Conservation (phyloP, 2,113 vertebrate genomes). For the Gorsachius goisagi region DNA sequence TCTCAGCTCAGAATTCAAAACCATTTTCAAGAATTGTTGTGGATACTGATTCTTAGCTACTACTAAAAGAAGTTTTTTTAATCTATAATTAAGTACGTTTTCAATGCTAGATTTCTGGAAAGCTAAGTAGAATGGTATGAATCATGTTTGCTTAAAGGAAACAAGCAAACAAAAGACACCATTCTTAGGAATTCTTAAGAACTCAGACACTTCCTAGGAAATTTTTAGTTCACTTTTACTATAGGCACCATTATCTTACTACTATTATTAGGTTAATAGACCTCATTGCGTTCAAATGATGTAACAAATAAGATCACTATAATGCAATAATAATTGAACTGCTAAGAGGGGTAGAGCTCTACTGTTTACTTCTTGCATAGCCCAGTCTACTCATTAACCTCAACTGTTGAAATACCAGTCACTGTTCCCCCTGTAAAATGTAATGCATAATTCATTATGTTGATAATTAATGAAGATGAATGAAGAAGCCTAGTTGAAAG, state of each 20-base stretch:
- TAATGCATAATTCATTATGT: constrained; percentile 60
- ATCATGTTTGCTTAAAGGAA: not conserved
- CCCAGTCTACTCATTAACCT: not conserved
- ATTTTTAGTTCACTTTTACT: not conserved
- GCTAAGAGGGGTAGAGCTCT: not conserved
- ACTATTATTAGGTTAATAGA: not conserved
- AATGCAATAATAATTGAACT: not conserved
- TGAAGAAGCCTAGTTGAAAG: constrained; percentile 15
- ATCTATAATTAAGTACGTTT: not conserved
- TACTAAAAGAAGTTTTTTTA: not conserved
- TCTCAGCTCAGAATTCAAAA: not conserved
- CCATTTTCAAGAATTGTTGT: not conserved
- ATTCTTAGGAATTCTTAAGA: not conserved
- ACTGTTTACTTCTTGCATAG: not conserved
- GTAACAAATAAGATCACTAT: not conserved
- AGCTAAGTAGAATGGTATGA: not conserved
- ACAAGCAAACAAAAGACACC: not conserved
- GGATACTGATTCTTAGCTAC: not conserved
- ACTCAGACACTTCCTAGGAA: not conserved
- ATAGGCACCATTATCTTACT: not conserved
- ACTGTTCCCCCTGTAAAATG: not conserved
- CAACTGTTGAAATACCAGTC: constrained; percentile 19
- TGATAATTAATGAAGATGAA: constrained; percentile 60
- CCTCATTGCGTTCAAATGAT: not conserved
- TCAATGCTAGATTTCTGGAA: not conserved